Conservation (phyloP, 2,113 vertebrate genomes). For the Scolopax mira region DNA sequence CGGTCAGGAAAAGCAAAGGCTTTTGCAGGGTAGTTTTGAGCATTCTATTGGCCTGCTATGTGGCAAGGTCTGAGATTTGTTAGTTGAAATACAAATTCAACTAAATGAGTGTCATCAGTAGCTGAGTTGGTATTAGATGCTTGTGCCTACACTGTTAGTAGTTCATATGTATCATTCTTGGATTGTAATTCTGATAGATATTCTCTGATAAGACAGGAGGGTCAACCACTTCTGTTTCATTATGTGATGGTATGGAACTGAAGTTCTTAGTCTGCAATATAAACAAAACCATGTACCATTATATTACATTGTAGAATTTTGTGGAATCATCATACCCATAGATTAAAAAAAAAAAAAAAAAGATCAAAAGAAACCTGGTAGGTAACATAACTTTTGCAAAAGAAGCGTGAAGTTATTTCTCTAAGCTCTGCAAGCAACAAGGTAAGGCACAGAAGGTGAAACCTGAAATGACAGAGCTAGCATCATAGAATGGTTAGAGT, state of each 20-base stretch:
- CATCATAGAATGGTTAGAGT: too few species aligned
- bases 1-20: neutral
- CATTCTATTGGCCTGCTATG: neutral
- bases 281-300: neutral
- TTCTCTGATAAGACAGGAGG: neutral
- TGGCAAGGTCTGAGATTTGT: neutral
- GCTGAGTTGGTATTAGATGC: neutral
- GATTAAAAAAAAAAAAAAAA: neutral
- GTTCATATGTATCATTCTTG: fast-evolving
- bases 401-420: neutral
- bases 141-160: neutral
- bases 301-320: neutral
- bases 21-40: neutral
- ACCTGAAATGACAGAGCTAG: neutral
- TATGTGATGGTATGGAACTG: fast-evolving
- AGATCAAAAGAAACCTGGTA: neutral
- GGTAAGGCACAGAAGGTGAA: neutral
- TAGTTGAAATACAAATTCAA: neutral
- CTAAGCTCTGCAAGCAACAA: neutral
- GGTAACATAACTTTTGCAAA: neutral
- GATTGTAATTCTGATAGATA: neutral
- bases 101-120: neutral
- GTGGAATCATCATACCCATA: neutral
- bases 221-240: fast-evolving
- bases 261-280: neutral